Evolutionary conservation across 2,113 vertebrate species (phyloP), one percentile per base, ranked within the genome.

Genomic region (Prunella fulvescens): DNA sequence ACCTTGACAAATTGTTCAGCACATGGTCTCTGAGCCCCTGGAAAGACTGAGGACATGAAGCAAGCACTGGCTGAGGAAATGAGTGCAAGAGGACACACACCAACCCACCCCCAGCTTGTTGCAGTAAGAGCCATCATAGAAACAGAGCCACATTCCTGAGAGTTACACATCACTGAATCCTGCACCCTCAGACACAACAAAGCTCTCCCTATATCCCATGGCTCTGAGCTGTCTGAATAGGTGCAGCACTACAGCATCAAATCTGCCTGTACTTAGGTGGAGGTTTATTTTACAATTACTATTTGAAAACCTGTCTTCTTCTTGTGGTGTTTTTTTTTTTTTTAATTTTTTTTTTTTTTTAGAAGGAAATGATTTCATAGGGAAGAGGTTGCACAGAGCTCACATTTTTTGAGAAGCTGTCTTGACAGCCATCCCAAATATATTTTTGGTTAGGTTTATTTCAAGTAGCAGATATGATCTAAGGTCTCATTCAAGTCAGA

Each of bases 361-460:
- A 15, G 13, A 69, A 69, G 31, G 35, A 83, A 61, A 54, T 70
- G 0, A 7, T 86, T 88, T 82, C 31, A 7, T 29, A 67, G 44
- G 48, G 51, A 90, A 86, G 48, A 87, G 9, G 9, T 64, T 82
- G 40, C 45, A 71, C 58, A 85, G 48, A 67, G 7, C 26, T 80
- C 35, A 50, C 24, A 12, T 51, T 42, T 71, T 93, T 44, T 73
- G 44, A 81, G 69, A 87, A 91, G 53, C 39, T 57, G 4, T 57
- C 45, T 70, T 78, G 19, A 79, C 47, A 87, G 48, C 7, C 61
- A 47, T 50, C 17, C n/a, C 64, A 53, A 65, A 48, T 57, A 35
- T 47, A 25, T 78, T 82, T 87, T 92, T 82, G 7, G 19, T 70
- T 77, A 69, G 25, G 50, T 76, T 76, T 83, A 73, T 89, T 89